These are phyloP conservation scores for Apoda limacodes DNA, from an alignment of 2,888 invertebrate genomes.

Conservation along the genomic window DNA sequence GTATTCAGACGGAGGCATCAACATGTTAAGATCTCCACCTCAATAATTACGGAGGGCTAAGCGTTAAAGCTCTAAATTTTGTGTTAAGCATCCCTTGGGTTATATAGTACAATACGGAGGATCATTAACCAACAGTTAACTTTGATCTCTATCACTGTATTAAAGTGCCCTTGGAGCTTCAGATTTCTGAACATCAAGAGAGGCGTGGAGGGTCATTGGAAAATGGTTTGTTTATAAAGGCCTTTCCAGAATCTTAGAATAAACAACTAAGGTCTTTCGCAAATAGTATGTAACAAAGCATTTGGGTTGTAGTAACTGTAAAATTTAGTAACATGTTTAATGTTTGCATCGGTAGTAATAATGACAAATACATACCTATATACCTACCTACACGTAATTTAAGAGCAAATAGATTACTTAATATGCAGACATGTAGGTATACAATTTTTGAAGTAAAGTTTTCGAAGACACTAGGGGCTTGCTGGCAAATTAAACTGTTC, in stretches of 20 bases:
- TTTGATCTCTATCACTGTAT: constrained; percentile 31
- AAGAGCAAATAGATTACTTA: too few species aligned
- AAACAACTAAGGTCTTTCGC: constrained; percentile 29
- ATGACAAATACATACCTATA: too few species aligned
- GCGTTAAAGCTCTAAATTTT: constrained; percentile 50
- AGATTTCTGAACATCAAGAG: constrained; percentile 11
- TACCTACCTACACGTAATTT: too few species aligned
- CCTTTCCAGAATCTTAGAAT: constrained; percentile 36
- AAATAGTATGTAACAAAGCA: too few species aligned
- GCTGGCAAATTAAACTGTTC: too few species aligned
- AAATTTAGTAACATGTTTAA: too few species aligned
- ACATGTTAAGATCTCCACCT: constrained; percentile 30
- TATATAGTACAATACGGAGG: constrained; percentile 31
- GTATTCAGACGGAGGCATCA: constrained; percentile 28
- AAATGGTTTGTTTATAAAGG: constrained; percentile 24
- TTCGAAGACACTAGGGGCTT: too few species aligned
- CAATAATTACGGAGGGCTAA: constrained; percentile 57
- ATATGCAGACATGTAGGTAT: too few species aligned
- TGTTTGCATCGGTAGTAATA: too few species aligned
- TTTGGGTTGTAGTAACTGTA: too few species aligned
- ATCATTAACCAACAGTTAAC: constrained; percentile 50
- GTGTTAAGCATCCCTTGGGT: constrained; percentile 56
- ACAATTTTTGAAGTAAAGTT: too few species aligned
- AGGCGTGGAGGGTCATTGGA: constrained; percentile 24
- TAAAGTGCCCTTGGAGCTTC: constrained; percentile 21